phyloP scores from a whole-genome alignment of 1,140 invertebrate genomes.

The Drosophila pseudoobscura region DNA sequence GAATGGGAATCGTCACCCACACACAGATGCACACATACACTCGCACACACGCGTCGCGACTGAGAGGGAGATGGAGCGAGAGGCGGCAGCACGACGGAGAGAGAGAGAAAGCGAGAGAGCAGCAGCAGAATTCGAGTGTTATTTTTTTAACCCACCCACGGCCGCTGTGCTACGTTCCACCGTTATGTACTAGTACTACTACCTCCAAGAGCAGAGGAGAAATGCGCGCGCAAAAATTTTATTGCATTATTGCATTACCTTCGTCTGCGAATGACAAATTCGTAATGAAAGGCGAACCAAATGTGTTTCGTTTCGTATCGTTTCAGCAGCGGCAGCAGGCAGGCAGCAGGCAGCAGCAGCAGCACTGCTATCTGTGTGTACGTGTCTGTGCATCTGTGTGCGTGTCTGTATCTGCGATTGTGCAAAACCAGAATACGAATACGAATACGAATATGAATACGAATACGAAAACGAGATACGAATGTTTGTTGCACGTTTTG shows the following conservation, averaged over 20 bases:
- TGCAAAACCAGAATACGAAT: constrained; percentile 78
- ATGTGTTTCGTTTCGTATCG: constrained; percentile 79
- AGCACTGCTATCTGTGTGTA: constrained; percentile 16
- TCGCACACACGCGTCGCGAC: constrained; percentile 18
- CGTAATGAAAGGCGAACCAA: constrained; percentile 82
- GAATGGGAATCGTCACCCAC: constrained; percentile 73
- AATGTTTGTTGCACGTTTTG: constrained; percentile 65
- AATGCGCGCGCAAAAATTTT: constrained; percentile 82
- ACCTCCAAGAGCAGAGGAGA: constrained; percentile 24
- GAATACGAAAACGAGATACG: constrained; percentile 41
- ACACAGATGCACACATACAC: constrained; percentile 29
- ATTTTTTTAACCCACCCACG: constrained; percentile 72
- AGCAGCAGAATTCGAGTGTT: constrained; percentile 36
- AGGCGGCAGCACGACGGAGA: neutral
- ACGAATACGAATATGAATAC: constrained; percentile 66
- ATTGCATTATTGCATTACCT: constrained; percentile 83
- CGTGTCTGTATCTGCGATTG: constrained; percentile 73
- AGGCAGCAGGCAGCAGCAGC: constrained; percentile 42
- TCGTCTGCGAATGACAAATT: constrained; percentile 83
- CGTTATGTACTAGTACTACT: constrained; percentile 35
- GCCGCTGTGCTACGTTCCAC: constrained; percentile 42
- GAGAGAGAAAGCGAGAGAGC: constrained; percentile 10
- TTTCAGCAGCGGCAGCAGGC: constrained; percentile 47
- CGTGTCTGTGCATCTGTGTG: constrained; percentile 24
- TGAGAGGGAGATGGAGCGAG: constrained; percentile 39